Evolutionary conservation across 2,113 vertebrate genomes (phyloP), one percentile per base, ranked within the genome.

Genomic region (Chionodraco myersi): DNA sequence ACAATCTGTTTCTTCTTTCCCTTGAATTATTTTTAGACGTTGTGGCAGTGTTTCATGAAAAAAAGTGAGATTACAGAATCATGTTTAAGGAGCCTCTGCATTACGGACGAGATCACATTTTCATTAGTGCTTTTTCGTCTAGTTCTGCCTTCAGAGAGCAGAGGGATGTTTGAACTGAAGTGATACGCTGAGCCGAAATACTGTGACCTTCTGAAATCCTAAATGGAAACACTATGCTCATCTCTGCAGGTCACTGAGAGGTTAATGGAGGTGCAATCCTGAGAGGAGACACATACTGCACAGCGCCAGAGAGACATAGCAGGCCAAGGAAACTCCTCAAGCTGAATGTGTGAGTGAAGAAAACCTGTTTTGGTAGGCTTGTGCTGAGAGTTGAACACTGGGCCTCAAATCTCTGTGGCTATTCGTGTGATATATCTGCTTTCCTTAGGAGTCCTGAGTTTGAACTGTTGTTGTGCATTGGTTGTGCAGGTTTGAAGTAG

Each of bases 131-230:
- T 23, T 36, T 44, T 47, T 59, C 6, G n/a, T 54, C 60, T 18
- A 26, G 53, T 10, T 56, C 49, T 36, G 48, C 3, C 21, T 11
- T 45, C 56, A 23, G 51, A 77, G 66, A 67, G 47, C 57, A 64
- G 26, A 58, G 51, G 2, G 21, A 41, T 1, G 21, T n/a, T 44
- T 9, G n/a, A n/a, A 56, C 34, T 14, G 57, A 59, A 60, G 67
- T 51, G 62, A 75, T 60, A 57, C 4, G 2, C 63, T 7, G 21
- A 67, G 45, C 67, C 34, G 7, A 69, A 79, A 70, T 36, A 45
- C 41, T 23, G 66, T 73, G 70, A 78, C 86, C 71, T 65, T 73
- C 75, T 61, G 59, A 59, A 78, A 73, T 53, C 54, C 74, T 49
- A 41, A 61, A 72, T 75, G 59, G 51, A 82, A 78, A 72, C 69